Evolutionary conservation across 2,797 vertebrate genomes (phyloP), one percentile per base, ranked within the genome.

Genomic region (Coccyzus lansbergi): DNA sequence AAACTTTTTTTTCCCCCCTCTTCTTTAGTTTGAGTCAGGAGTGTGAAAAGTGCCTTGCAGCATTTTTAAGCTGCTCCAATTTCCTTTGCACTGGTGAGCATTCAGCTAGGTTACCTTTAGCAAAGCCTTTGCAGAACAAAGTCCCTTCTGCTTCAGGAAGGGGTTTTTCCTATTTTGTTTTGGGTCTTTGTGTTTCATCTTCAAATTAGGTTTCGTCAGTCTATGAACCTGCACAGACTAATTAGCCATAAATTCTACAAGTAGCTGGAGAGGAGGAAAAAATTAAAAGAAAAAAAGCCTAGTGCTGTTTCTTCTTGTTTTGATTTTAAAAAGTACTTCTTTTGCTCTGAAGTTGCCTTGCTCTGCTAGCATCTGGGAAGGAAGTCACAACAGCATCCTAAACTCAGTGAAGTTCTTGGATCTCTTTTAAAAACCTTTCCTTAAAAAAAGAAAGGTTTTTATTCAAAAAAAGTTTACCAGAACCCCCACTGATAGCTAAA

Each of bases 211-310:
- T 95, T 96, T 98, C 95, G 96, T 97, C 96, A 94, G 98, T 98
- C 98, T 98, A 98, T 98, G 98, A 98, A 97, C 98, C 98, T 96
- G 98, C 98, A 98, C 98, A 98, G 98, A 98, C 98, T 97, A 97
- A 91, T 95, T 94, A 94, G 85, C 92, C 94, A 86, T 95, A 97
- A 97, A 97, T 68, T 97, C 97, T 98, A 97, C 76, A 94, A 96
- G 96, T 88, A 96, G 94, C 96, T 87, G 29, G 93, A 97, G 71
- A 89, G 89, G 29, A 87, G 38, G 63, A 80, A 38, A 68, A 87
- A 93, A 69, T 29, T 58, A 24, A n/a, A 53, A 77, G 42, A 70
- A 71, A 75, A 34, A 76, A 70, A 85, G 52, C 78, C 83, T 48
- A 72, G 9, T 38, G 48, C 91, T 83, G 84, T 93, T 95, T 92